Conservation (phyloP, 1,140 invertebrate genomes). For the Nixonia krombeini region DNA sequence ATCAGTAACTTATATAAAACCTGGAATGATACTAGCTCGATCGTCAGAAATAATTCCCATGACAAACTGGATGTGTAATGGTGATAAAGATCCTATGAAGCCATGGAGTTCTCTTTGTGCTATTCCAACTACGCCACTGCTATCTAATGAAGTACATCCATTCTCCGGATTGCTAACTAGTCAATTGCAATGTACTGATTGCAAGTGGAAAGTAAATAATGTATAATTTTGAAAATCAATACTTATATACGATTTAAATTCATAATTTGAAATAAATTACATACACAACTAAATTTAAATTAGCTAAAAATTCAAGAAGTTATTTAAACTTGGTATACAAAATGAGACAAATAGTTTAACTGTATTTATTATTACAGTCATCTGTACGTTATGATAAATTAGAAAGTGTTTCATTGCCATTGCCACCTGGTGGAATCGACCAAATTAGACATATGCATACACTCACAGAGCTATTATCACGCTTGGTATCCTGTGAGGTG, state of each 20-base stretch:
- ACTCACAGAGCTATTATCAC: slow-evolving; percentile 80
- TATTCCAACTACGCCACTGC: slow-evolving; percentile 51
- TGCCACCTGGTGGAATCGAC: slow-evolving; percentile 75
- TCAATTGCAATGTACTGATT: slow-evolving; percentile 85
- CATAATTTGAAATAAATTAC: neutral
- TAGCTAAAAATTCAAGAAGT: no score
- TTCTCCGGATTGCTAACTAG: slow-evolving; percentile 88
- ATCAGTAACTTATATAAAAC: slow-evolving; percentile 48
- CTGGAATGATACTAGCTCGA: slow-evolving; percentile 66
- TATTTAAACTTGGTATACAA: slow-evolving; percentile 10
- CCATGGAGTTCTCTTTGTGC: slow-evolving; percentile 63
- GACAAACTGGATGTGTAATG: slow-evolving; percentile 15
- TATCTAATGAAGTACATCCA: slow-evolving; percentile 73
- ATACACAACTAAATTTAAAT: neutral
- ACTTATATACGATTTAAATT: no score
- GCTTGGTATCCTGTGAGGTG: slow-evolving; percentile 87
- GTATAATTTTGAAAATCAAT: slow-evolving; percentile 1
- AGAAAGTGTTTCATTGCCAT: slow-evolving; percentile 85
- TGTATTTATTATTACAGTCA: slow-evolving; percentile 75
- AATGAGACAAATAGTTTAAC: slow-evolving; percentile 1
- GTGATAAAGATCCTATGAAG: slow-evolving; percentile 43
- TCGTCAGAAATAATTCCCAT: slow-evolving; percentile 61
- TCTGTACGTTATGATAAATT: slow-evolving; percentile 91
- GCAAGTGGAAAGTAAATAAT: slow-evolving; percentile 80
- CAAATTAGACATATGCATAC: slow-evolving; percentile 73